Base-by-base conservation (phyloP, 2,797 vertebrate species). In the Meda fulgida region DNA sequence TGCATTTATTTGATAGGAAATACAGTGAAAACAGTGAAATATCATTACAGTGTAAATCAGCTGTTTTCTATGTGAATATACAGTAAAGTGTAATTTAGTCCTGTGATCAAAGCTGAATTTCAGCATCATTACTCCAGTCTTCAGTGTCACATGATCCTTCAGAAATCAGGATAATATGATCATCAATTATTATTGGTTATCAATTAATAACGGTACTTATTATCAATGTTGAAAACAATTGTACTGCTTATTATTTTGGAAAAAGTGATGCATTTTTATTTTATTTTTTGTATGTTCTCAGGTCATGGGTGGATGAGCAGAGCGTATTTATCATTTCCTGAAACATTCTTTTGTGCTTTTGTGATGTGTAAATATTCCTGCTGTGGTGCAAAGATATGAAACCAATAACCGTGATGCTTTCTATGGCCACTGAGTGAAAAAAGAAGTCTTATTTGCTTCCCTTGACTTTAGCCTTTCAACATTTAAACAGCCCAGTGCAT, bases 351-450 rank as follows among this genome's bases (percentile, higher is more conserved):
- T 60, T 31, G 63, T 66, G 31, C 36, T 70, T 70, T 1, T 29
- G 13, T 29, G 60, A 1, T 16, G 13, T 29, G 1, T 13, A 60
- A 13, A 58, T 58, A 10, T 76, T 3, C 51, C 7, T 58, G 21
- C 21, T 60, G 53, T 77, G 34, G 18, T 60, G 75, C 53, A 18
- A 60, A 60, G 75, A 77, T 77, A 77, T 9, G 23, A 77, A 60
- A 60, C 29, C 53, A 55, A 34, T 43, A 43, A 4, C 46, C 18
- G 1, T 55, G 46, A 55, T 10, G n/a, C 29, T 31, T n/a, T n/a
- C n/a, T n/a, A 55, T 38, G 21, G 46, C 26, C 4, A 8, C 26
- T 73, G 51, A 38, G 75, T 36, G 31, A 58, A n/a, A n/a, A n/a
- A n/a, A n/a, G n/a, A n/a, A n/a, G 53, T 23, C 53, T 55, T 55